Percentiles rank a stretch among this genome's conserved stretches.
These are phyloP conservation scores for Anoplius nigerrimus DNA, from an alignment of 2,888 invertebrate species.

Conservation along the genomic window DNA sequence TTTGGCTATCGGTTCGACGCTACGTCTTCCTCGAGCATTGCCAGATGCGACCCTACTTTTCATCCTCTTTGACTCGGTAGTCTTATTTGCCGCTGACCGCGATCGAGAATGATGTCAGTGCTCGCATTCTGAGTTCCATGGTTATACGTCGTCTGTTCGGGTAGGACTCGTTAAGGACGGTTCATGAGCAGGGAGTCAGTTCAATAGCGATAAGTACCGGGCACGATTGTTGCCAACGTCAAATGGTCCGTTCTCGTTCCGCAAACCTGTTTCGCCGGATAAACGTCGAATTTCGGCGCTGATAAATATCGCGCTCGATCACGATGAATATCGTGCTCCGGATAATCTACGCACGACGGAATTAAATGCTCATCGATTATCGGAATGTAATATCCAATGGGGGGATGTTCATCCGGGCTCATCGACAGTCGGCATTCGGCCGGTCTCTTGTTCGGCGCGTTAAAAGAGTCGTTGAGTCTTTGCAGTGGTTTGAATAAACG, in stretches of 20 bases:
- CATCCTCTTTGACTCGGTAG: too few relatives aligned
- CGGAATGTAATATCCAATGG: slow-evolving; percentile 26
- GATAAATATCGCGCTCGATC: slow-evolving; percentile 36
- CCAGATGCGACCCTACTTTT: background rate
- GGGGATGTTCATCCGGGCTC: slow-evolving; percentile 15
- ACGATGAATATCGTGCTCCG: slow-evolving; percentile 31
- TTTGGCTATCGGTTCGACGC: too few relatives aligned
- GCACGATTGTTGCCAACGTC: slow-evolving; percentile 28
- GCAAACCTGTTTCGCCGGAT: slow-evolving; percentile 3
- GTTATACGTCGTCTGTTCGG: too few relatives aligned
- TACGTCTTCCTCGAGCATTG: background rate
- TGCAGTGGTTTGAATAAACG: background rate
- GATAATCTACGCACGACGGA: slow-evolving; percentile 30
- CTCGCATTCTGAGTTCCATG: too few relatives aligned
- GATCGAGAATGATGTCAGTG: too few relatives aligned
- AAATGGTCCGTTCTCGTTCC: background rate
- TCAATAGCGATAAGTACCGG: slow-evolving; percentile 21
- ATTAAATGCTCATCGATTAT: slow-evolving; percentile 41
- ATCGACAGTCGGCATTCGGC: background rate
- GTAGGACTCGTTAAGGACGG: too few relatives aligned
- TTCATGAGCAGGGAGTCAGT: slow-evolving; percentile 17
- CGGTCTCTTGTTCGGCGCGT: slow-evolving; percentile 6
- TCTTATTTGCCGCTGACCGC: too few relatives aligned
- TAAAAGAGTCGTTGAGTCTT: slow-evolving; percentile 18
- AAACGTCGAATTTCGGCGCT: slow-evolving; percentile 17